A percentile compares a stretch with the other conserved stretches of the same genome.
Conservation (phyloP, 35 echinoderm and acorn worm species). For the Amphiura filiformis region DNA sequence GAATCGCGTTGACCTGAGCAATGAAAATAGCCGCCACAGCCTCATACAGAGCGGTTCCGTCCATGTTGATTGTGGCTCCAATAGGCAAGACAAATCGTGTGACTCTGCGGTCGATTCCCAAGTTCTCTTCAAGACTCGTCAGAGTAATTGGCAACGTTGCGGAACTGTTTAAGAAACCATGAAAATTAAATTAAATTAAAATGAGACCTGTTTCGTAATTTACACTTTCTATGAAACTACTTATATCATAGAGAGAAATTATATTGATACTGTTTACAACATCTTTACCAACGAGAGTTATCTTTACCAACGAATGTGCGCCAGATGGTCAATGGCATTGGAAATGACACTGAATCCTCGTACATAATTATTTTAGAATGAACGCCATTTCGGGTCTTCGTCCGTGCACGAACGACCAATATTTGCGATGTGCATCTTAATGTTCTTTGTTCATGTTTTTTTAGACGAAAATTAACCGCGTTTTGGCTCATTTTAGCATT, state of each 20-base stretch:
- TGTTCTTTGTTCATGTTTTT: no score
- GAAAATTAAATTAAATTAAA: not conserved
- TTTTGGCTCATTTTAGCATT: not conserved
- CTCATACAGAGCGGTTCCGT: slow-evolving; percentile 95
- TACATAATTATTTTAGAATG: no score
- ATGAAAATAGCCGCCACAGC: slow-evolving; percentile 97
- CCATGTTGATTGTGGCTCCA: slow-evolving; percentile 96
- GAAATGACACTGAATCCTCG: not conserved
- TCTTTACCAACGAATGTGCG: not conserved
- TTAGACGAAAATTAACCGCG: no score
- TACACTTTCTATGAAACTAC: not conserved
- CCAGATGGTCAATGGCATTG: not conserved
- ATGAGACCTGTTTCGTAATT: not conserved
- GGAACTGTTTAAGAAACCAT: slow-evolving; percentile 53
- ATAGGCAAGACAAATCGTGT: slow-evolving; percentile 90
- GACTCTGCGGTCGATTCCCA: slow-evolving; percentile 69
- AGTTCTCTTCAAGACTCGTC: slow-evolving; percentile 69
- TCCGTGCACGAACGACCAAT: no score
- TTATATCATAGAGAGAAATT: not conserved
- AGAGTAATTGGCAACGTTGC: slow-evolving; percentile 90
- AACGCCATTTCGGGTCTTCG: no score
- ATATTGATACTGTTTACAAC: not conserved
- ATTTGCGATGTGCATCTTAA: no score
- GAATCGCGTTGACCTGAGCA: slow-evolving; percentile 82
- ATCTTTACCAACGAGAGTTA: not conserved